Conservation (phyloP, 2,797 vertebrate species). For the Lerista edwardsae region DNA sequence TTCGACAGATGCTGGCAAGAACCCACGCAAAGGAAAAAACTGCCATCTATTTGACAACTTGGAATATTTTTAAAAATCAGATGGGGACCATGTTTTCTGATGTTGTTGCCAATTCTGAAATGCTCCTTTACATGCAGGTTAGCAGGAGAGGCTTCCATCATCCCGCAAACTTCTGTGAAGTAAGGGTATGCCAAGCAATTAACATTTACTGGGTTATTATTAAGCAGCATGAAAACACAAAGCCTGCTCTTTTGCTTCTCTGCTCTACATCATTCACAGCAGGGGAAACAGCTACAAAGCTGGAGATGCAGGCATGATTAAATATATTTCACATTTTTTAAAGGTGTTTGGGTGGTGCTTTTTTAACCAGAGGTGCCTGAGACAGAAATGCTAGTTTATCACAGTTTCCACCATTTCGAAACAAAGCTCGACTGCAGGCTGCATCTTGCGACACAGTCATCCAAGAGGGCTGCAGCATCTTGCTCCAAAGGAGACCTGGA, state of each 20-base stretch:
- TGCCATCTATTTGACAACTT: slow-evolving; percentile 14
- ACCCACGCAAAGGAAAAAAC: background rate
- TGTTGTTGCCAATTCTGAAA: slow-evolving; percentile 11
- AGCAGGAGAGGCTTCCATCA: background rate
- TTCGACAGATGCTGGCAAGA: background rate
- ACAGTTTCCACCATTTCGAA: background rate
- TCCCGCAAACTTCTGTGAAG: background rate
- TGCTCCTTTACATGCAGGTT: background rate
- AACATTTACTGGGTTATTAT: background rate
- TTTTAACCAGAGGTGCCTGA: background rate
- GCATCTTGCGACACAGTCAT: background rate
- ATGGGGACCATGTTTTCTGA: background rate
- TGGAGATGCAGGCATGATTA: background rate
- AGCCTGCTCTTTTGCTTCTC: background rate
- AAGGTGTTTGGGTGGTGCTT: background rate
- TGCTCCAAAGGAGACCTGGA: background rate
- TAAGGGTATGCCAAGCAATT: background rate
- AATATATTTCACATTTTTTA: background rate
- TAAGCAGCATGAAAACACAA: background rate
- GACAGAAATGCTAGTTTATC: background rate
- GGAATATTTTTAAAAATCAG: slow-evolving; percentile 20
- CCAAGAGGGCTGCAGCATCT: background rate
- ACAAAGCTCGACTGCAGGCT: background rate
- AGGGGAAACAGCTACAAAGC: background rate
- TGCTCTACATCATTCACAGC: background rate